Evolutionary conservation across 1,140 invertebrate species (phyloP).

Genomic region (Drosophila mojavensis): DNA sequence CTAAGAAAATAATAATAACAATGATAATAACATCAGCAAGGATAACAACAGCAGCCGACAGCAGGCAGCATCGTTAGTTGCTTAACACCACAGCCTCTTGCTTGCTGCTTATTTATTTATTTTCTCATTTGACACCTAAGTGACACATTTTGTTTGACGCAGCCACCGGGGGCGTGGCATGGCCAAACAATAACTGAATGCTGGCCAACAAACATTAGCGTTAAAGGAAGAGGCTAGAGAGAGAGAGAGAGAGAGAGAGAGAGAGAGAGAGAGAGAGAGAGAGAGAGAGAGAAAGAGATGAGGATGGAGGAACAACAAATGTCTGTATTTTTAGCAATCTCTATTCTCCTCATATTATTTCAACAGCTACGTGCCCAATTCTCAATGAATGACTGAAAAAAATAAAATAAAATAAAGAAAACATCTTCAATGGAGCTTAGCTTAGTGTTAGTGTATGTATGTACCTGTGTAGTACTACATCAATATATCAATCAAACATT

Average conservation of each 20-base stretch:
- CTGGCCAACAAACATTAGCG: background rate
- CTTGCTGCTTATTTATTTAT: constrained; percentile 74
- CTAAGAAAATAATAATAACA: constrained; percentile 40
- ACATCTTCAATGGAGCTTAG: too few relatives aligned
- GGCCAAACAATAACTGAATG: background rate
- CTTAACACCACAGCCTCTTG: constrained; percentile 46
- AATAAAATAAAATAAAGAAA: too few relatives aligned
- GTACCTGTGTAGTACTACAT: too few relatives aligned
- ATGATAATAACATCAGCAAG: constrained; percentile 37
- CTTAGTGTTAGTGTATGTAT: too few relatives aligned
- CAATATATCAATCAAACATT: too few relatives aligned
- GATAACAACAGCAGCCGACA: constrained; percentile 28
- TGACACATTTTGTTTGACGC: constrained; percentile 64
- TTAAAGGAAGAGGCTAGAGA: too few relatives aligned
- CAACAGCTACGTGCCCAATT: too few relatives aligned
- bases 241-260: too few relatives aligned
- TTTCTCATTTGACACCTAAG: constrained; percentile 66
- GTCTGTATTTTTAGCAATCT: too few relatives aligned
- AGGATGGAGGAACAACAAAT: background rate
- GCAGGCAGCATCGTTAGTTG: constrained; percentile 37
- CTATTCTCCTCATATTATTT: too few relatives aligned
- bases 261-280: background rate
- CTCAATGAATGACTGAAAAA: too few relatives aligned
- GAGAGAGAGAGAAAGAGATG: background rate
- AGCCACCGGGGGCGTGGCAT: background rate